Evolutionary conservation across 2,113 vertebrate species (phyloP).

Genomic region (Prolemur simus): DNA sequence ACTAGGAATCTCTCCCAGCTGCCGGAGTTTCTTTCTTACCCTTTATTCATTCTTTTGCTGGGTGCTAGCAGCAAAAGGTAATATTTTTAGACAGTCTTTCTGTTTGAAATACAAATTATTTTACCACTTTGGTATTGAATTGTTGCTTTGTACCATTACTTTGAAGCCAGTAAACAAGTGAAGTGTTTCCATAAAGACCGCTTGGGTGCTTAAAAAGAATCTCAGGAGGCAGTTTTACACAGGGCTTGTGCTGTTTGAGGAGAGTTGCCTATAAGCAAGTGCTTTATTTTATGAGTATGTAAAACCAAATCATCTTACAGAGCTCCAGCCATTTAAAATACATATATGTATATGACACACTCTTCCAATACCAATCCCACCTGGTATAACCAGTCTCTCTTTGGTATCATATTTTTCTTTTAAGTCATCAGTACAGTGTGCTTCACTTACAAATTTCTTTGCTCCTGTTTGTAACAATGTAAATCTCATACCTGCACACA

Average conservation of each 20-base stretch:
- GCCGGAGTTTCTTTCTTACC: neutral
- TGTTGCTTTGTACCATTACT: neutral
- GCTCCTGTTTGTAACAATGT: neutral
- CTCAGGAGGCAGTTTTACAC: neutral
- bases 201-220: neutral
- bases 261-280: neutral
- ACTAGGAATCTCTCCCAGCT: neutral
- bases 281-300: neutral
- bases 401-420: neutral
- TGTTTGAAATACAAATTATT: neutral
- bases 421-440: neutral
- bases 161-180: neutral
- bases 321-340: neutral
- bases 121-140: neutral
- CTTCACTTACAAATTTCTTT: neutral
- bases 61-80: neutral
- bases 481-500: neutral
- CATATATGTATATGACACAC: rapidly evolving
- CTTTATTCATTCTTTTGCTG: neutral
- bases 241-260: no score
- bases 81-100: neutral
- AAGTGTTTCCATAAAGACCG: no score
- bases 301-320: neutral
- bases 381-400: no score
- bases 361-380: neutral